A percentile compares a stretch with the other conserved stretches of the same genome.
Conservation (phyloP, 2,888 invertebrate genomes). For the Notodonta dromedarius region DNA sequence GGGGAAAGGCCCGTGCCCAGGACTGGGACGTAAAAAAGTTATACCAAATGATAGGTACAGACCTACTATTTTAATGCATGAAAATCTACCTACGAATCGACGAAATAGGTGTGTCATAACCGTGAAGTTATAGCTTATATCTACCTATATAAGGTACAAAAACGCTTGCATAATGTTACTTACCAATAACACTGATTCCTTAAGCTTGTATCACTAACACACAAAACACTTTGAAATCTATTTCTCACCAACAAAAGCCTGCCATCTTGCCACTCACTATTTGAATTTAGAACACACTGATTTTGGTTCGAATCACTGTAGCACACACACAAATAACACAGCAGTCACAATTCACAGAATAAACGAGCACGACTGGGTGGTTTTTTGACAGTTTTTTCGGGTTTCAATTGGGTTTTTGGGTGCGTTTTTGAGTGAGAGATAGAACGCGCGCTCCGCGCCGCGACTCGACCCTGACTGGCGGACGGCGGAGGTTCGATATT, state of each 20-base stretch:
- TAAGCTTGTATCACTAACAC: neutral
- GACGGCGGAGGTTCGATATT: constrained; percentile 6
- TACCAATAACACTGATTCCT: neutral
- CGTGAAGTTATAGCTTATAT: neutral
- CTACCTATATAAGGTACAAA: neutral
- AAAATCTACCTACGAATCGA: neutral
- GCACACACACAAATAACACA: neutral
- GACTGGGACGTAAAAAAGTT: too few relatives aligned
- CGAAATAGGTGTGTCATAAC: neutral
- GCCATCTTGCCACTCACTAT: neutral
- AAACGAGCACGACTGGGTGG: neutral
- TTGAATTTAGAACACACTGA: neutral
- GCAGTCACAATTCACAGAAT: neutral
- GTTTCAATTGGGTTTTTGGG: neutral
- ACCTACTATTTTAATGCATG: too few relatives aligned
- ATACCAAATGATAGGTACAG: too few relatives aligned
- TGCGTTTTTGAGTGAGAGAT: neutral
- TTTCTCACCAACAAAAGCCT: neutral
- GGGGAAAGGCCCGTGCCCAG: too few relatives aligned
- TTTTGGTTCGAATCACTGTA: neutral
- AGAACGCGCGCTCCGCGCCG: neutral
- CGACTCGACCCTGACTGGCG: neutral
- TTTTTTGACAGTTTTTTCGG: neutral
- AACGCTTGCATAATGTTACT: neutral
- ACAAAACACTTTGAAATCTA: neutral